Evolutionary conservation across 2,797 vertebrate species (phyloP), one percentile per base, ranked within the genome.

Genomic region (Hemibagrus guttatus): DNA sequence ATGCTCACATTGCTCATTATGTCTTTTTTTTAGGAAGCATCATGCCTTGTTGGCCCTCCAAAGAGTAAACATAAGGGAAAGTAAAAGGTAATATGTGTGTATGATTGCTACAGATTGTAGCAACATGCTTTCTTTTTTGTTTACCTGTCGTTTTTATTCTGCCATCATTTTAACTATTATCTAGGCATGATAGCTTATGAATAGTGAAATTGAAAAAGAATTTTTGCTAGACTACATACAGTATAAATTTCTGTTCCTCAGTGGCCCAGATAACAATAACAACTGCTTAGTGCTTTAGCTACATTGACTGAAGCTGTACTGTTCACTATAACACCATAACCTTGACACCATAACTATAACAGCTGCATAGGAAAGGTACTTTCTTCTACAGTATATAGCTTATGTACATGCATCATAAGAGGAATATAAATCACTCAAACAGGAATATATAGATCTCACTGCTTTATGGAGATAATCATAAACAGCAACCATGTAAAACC

Each of bases 211-310:
- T 84, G 42, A 74, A 86, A 81, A 54, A 66, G 74, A 46, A 13
- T 84, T 86, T 83, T 49, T 31, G 72, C 84, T 82, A 86, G 58
- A n/a, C 68, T 35, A 78, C 23, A 56, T 83, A 80, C 85, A 83
- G 28, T 79, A 84, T 83, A 84, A 72, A 87, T 82, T 35, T 78
- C 72, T 83, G 63, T 64, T 63, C 61, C 61, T 81, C 83, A 81
- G 71, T 14, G 9, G 76, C 75, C 78, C 54, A 52, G 35, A 59
- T 86, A 64, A 81, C 63, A 75, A 84, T 85, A 86, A 79, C 81
- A 83, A 88, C 81, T 87, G 83, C 66, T 74, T 72, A 63, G 66
- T 52, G 79, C 81, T 85, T 90, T 81, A 31, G 23, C 80, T 81
- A 64, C 75, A 87, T 59, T 39, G 52, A 85, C 46, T 64, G 58